phyloP scores from a whole-genome alignment of 2,888 invertebrate genomes.

The Chloromyia formosa region DNA sequence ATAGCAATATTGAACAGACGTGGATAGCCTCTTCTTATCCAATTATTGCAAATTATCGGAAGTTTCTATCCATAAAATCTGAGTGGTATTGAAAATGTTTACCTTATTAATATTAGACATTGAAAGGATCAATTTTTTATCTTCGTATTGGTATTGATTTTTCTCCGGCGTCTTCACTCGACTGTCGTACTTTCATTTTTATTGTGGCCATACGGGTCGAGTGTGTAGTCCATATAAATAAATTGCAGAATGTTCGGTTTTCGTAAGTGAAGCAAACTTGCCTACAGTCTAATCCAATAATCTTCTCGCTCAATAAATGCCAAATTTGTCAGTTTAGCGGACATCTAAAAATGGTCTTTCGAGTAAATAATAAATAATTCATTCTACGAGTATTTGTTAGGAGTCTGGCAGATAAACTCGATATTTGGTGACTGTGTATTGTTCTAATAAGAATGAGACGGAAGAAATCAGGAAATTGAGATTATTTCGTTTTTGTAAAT shows the following conservation, averaged over 20 bases:
- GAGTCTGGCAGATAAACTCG: too few species aligned
- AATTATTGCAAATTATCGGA: neutral
- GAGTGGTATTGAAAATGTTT: neutral
- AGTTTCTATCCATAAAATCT: slow-evolving; percentile 1
- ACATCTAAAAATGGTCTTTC: slow-evolving; percentile 15
- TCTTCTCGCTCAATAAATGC: slow-evolving; percentile 21
- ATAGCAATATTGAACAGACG: too few species aligned
- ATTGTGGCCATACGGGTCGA: too few species aligned
- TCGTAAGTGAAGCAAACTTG: too few species aligned
- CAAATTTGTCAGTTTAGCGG: slow-evolving; percentile 39
- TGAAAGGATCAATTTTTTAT: neutral
- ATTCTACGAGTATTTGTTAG: neutral
- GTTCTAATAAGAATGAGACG: too few species aligned
- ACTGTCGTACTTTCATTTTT: too few species aligned
- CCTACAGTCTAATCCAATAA: slow-evolving; percentile 23
- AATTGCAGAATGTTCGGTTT: too few species aligned
- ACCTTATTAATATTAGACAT: neutral
- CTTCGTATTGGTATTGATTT: neutral
- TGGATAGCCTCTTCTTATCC: neutral
- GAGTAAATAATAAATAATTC: slow-evolving; percentile 37
- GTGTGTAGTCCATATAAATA: too few species aligned
- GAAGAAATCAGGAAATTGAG: too few species aligned
- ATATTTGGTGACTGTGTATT: too few species aligned
- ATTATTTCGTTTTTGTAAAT: too few species aligned
- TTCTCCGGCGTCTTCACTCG: too few species aligned